A percentile compares a stretch with the other conserved stretches of the same genome.
Evolutionary conservation across 2,113 vertebrate species (phyloP).

Genomic region (Hipposideros armiger): DNA sequence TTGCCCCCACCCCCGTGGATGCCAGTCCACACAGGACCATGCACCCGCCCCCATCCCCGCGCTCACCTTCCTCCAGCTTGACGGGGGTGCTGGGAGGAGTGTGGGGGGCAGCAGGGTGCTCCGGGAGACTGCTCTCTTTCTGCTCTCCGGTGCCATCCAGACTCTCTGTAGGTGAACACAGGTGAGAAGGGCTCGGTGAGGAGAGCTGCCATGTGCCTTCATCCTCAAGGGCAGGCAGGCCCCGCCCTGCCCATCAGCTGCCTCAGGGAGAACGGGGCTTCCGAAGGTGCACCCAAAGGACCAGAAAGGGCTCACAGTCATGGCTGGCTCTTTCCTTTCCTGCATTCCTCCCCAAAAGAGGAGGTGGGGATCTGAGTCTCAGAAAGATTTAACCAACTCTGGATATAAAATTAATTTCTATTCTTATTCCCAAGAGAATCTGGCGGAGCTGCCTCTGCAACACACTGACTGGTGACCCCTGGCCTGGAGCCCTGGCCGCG

Average conservation of each 20-base stretch:
- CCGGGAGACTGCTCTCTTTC: constrained; percentile 87
- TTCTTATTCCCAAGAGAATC: neutral
- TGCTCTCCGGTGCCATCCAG: constrained; percentile 88
- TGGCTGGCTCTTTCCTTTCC: fast-evolving
- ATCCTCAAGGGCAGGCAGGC: fast-evolving
- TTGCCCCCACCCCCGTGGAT: neutral
- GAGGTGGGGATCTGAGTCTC: neutral
- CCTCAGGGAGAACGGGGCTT: neutral
- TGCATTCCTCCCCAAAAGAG: fast-evolving
- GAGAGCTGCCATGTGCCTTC: fast-evolving
- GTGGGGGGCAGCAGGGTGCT: constrained; percentile 82
- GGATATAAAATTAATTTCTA: neutral
- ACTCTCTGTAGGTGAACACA: constrained; percentile 79
- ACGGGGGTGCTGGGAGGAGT: constrained; percentile 95
- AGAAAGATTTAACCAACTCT: neutral
- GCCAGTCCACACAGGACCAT: neutral
- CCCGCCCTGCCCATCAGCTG: neutral
- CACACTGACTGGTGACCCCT: fast-evolving
- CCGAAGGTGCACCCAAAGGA: neutral
- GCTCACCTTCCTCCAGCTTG: constrained; percentile 96
- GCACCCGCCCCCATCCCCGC: constrained; percentile 1
- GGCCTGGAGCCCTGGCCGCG: neutral
- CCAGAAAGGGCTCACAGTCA: neutral
- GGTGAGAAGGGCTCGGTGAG: neutral
- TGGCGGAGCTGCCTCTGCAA: neutral